Percentiles rank a stretch among this genome's conserved stretches.
phyloP scores from a whole-genome alignment of 2,797 vertebrate genomes.

The Tamandua tetradactyla region DNA sequence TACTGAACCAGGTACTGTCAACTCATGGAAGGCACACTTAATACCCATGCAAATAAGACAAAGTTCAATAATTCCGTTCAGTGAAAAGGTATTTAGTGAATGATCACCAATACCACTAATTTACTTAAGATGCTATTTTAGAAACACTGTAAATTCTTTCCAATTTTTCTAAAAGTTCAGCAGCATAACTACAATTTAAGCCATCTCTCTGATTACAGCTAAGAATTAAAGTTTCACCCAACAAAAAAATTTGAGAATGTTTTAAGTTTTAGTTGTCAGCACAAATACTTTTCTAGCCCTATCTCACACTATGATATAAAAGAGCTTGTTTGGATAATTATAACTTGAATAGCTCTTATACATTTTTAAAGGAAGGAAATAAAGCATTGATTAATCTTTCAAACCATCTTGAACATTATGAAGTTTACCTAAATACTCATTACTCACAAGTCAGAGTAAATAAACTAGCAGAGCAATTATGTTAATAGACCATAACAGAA shows the following conservation, averaged over 20 bases:
- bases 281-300: slow-evolving; percentile 39
- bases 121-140: not conserved
- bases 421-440: slow-evolving; percentile 62
- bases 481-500: slow-evolving; percentile 39
- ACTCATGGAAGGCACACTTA: not conserved
- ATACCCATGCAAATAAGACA: not conserved
- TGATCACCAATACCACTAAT: not conserved
- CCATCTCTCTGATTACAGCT: not conserved
- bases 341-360: slow-evolving; percentile 41
- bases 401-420: slow-evolving; percentile 35
- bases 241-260: not conserved
- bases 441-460: slow-evolving; percentile 50
- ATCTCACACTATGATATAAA: slow-evolving; percentile 42
- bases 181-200: not conserved
- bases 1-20: not conserved
- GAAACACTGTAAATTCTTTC: not conserved
- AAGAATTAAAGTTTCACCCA: slow-evolving; percentile 28
- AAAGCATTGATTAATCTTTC: slow-evolving; percentile 43
- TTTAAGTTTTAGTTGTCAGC: slow-evolving; percentile 12
- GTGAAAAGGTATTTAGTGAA: slow-evolving; percentile 1
- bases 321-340: slow-evolving; percentile 44
- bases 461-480: slow-evolving; percentile 35
- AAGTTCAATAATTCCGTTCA: slow-evolving; percentile 33
- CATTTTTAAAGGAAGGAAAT: slow-evolving; percentile 50
- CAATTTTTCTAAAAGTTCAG: slow-evolving; percentile 30